Base-by-base conservation (phyloP, 2,113 vertebrate genomes). In the Zingel zingel region DNA sequence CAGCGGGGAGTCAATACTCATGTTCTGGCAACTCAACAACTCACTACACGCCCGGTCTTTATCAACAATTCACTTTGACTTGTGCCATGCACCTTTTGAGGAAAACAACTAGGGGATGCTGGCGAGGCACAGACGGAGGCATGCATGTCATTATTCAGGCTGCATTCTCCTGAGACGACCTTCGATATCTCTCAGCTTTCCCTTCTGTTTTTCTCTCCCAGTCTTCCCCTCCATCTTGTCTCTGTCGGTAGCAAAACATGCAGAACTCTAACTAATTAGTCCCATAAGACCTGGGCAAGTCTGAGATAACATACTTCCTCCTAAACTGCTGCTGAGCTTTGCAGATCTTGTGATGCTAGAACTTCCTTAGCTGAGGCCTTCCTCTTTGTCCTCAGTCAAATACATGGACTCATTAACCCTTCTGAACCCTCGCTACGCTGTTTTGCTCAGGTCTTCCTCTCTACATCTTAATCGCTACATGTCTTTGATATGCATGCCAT, bases 201-300 rank as follows among this genome's bases (percentile, higher is more conserved):
- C 6, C 6, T 39, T 74, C n/a, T 65, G 53, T 62, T 72, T 81
- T 70, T 69, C 56, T 51, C 67, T 30, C n/a, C 30, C 53, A 11
- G 51, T 59, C 54, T 67, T 54, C 47, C 48, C 66, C 59, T 51
- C 39, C 25, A 48, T 81, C 61, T 61, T 56, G 25, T 67, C 58
- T 76, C 27, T 71, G 27, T 57, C 43, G 7, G 56, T 53, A 71
- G 23, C 59, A 81, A 59, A 83, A 89, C 78, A 82, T 69, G 69
- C 72, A 74, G 3, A 74, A 43, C 54, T 79, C 75, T 90, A 84
- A 93, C 89, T 90, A 91, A 93, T 90, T 88, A 81, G 82, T 83
- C 89, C 84, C 80, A 51, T 7, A 56, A 87, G 91, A 86, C 65
- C 79, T 45, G 56, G 67, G 71, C 23, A 74, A 87, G 81, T 87